Conservation (phyloP, 2,888 invertebrate species). For the Seira ritae region DNA sequence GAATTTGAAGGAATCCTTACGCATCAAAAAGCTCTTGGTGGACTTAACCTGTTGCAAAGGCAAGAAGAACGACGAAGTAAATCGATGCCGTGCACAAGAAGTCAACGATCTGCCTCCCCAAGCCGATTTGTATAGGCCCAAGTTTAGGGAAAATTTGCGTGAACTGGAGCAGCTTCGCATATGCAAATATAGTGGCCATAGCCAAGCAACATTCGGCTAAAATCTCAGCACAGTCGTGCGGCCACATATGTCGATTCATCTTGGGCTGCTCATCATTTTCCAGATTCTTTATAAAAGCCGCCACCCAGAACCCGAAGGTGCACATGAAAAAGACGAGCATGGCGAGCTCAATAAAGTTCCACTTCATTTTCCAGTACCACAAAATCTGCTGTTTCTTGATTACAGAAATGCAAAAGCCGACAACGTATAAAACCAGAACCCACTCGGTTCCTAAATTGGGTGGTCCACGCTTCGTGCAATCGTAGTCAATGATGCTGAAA, state of each 20-base stretch:
- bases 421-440: slow-evolving; percentile 30
- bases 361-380: slow-evolving; percentile 48
- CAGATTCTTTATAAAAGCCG: slow-evolving; percentile 18
- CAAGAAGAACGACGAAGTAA: slow-evolving; percentile 80
- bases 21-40: too few species aligned
- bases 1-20: too few species aligned
- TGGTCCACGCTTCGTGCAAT: slow-evolving; percentile 32
- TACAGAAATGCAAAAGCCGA: slow-evolving; percentile 35
- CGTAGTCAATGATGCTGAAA: slow-evolving; percentile 7
- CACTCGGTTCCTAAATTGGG: slow-evolving; percentile 38
- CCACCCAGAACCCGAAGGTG: slow-evolving; percentile 33
- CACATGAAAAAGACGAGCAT: slow-evolving; percentile 3
- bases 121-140: slow-evolving; percentile 79
- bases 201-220: slow-evolving; percentile 83
- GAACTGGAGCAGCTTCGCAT: slow-evolving; percentile 80
- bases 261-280: not conserved
- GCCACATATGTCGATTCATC: slow-evolving; percentile 82
- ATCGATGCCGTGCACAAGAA: slow-evolving; percentile 81
- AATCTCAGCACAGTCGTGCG: slow-evolving; percentile 81
- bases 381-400: slow-evolving; percentile 29
- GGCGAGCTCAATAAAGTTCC: slow-evolving; percentile 56
- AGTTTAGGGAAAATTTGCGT: slow-evolving; percentile 81
- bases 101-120: slow-evolving; percentile 83
- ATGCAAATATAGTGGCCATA: slow-evolving; percentile 82
- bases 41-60: slow-evolving; percentile 79